Percentiles rank a stretch among this genome's conserved stretches.
Conservation (phyloP, 2,797 vertebrate species). For the Acanthurus lineatus region DNA sequence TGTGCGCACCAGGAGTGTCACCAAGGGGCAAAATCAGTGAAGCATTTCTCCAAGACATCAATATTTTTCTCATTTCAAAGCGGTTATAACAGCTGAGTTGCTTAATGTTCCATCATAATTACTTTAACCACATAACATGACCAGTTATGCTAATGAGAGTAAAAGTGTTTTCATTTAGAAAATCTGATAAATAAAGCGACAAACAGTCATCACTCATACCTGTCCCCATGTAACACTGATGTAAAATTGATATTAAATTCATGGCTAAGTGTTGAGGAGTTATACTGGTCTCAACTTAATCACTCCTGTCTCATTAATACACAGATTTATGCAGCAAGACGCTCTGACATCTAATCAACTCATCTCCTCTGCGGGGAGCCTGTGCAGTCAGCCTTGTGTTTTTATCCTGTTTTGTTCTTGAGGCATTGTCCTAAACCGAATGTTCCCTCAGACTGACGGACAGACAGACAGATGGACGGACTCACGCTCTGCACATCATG, state of each 20-base stretch:
- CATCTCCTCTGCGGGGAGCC: conserved; percentile 10
- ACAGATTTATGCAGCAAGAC: conserved; percentile 37
- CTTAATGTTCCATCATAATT: conserved; percentile 24
- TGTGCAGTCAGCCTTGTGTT: not conserved
- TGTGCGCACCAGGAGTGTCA: conserved; percentile 7
- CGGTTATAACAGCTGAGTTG: conserved; percentile 10
- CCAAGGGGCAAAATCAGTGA: conserved; percentile 16
- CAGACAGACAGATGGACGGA: not conserved
- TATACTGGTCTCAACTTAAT: conserved; percentile 18
- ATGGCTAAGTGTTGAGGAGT: conserved; percentile 11
- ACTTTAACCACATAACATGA: conserved; percentile 12
- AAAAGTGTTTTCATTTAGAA: conserved; percentile 11
- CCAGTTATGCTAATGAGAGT: conserved; percentile 11
- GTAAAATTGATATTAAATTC: conserved; percentile 16
- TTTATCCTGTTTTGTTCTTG: conserved; percentile 21
- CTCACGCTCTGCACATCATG: not conserved
- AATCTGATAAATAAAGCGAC: conserved; percentile 7
- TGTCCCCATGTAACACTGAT: not conserved
- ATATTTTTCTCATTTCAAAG: conserved; percentile 41
- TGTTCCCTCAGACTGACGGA: conserved; percentile 16
- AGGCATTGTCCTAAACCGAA: conserved; percentile 17
- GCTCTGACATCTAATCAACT: conserved; percentile 33
- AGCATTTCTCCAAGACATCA: conserved; percentile 16
- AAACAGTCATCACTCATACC: conserved; percentile 7
- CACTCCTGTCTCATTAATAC: conserved; percentile 41